These are phyloP conservation scores for Nibea coibor DNA, from an alignment of 2,113 vertebrate species.

Conservation along the genomic window DNA sequence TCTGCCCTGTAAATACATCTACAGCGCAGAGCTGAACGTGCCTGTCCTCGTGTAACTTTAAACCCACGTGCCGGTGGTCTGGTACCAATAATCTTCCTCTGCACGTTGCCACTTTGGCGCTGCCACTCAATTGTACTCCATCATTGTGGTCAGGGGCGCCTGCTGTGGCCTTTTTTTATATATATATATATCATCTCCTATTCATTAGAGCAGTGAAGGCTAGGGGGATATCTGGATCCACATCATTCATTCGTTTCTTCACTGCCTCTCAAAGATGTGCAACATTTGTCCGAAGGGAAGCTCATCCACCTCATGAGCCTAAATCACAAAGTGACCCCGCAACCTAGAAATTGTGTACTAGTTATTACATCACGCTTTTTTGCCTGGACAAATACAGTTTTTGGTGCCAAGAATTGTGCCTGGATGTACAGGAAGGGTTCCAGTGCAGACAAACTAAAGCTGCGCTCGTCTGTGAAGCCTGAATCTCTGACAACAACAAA, in stretches of 20 bases:
- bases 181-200: neutral
- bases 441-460: neutral
- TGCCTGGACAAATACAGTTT: neutral
- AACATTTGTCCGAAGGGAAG: slow-evolving; percentile 8
- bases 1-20: slow-evolving; percentile 54
- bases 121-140: slow-evolving; percentile 17
- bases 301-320: neutral
- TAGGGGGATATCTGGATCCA: neutral
- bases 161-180: slow-evolving; percentile 1
- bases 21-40: slow-evolving; percentile 21
- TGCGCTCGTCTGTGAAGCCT: neutral
- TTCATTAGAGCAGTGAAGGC: slow-evolving; percentile 40
- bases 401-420: neutral
- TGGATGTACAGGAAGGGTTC: neutral
- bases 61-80: slow-evolving; percentile 50
- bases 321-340: neutral
- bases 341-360: neutral
- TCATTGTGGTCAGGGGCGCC: slow-evolving; percentile 36
- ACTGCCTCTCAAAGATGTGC: neutral
- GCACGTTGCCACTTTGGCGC: slow-evolving; percentile 33
- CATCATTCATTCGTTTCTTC: slow-evolving; percentile 15
- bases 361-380: neutral
- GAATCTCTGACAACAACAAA: neutral
- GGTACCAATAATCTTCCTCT: slow-evolving; percentile 60
- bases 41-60: slow-evolving; percentile 56